Evolutionary conservation across 2,797 vertebrate genomes (phyloP).

Genomic region (Psittacula derbiana): DNA sequence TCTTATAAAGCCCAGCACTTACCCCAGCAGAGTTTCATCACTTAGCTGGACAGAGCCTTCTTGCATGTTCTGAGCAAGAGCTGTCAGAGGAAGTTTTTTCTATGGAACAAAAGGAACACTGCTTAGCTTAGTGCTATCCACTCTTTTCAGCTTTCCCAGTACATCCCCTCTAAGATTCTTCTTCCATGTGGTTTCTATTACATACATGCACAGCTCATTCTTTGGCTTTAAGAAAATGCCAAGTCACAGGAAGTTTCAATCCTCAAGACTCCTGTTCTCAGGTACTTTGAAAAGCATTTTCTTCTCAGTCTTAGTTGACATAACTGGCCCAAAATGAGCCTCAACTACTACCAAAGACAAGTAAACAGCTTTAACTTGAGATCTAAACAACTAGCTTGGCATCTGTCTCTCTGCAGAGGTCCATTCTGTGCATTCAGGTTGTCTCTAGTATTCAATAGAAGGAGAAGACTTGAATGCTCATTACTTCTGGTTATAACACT

Average conservation of each 20-base stretch:
- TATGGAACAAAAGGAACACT: constrained; percentile 67
- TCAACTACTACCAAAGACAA: not conserved
- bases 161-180: not conserved
- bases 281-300: not conserved
- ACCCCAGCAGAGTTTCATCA: constrained; percentile 95
- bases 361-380: not conserved
- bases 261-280: not conserved
- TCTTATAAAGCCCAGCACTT: constrained; percentile 48
- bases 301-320: not conserved
- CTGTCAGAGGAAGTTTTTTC: constrained; percentile 95
- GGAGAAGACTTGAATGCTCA: not conserved
- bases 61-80: constrained; percentile 92
- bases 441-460: not conserved
- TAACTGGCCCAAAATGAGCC: not conserved
- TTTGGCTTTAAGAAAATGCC: not conserved
- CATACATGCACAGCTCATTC: not conserved
- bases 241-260: not conserved
- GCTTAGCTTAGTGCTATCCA: not conserved
- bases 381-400: not conserved
- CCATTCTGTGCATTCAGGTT: not conserved
- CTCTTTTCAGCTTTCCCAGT: not conserved
- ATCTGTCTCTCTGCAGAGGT: not conserved
- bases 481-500: not conserved
- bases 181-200: not conserved
- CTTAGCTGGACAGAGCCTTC: constrained; percentile 89